Percentiles rank a stretch among this genome's conserved stretches.
Evolutionary conservation across 30 jellyfish, hydroid and myxozoan species (phyloP).

Genomic region (Turritopsis rubra): DNA sequence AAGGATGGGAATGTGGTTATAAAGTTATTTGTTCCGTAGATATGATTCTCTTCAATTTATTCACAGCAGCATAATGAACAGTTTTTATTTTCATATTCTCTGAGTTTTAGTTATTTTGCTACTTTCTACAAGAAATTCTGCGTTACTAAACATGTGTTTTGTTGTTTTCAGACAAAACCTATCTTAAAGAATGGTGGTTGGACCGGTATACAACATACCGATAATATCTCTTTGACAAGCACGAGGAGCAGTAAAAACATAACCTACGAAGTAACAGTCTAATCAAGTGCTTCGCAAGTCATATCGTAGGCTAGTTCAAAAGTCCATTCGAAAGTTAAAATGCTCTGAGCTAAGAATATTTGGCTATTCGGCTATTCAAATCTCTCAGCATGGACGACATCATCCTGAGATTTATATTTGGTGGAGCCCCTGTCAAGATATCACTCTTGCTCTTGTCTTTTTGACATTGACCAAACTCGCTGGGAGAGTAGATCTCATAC

Average conservation of each 20-base stretch:
- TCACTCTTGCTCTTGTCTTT: neutral
- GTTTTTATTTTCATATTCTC: too few species aligned
- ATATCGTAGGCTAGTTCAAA: neutral
- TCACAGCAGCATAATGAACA: too few species aligned
- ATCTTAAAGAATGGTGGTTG: conserved; percentile 43
- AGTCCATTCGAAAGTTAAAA: too few species aligned
- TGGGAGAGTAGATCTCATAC: neutral
- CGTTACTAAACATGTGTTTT: too few species aligned
- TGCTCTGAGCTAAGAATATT: too few species aligned
- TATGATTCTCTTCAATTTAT: too few species aligned
- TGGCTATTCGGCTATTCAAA: too few species aligned
- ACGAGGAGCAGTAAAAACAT: neutral
- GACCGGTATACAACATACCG: conserved; percentile 38
- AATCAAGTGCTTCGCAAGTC: neutral
- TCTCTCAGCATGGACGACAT: too few species aligned
- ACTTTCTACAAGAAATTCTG: too few species aligned
- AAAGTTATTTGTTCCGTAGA: too few species aligned
- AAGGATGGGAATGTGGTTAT: too few species aligned
- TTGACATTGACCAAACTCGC: neutral
- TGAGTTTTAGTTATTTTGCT: too few species aligned
- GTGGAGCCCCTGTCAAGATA: neutral
- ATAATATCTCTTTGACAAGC: conserved; percentile 1
- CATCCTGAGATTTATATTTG: neutral
- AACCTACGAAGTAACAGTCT: conserved; percentile 6
- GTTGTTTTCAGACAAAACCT: conserved; percentile 10